Base-by-base conservation (phyloP, 1,140 invertebrate species). In the Mesaphorura yosii region DNA sequence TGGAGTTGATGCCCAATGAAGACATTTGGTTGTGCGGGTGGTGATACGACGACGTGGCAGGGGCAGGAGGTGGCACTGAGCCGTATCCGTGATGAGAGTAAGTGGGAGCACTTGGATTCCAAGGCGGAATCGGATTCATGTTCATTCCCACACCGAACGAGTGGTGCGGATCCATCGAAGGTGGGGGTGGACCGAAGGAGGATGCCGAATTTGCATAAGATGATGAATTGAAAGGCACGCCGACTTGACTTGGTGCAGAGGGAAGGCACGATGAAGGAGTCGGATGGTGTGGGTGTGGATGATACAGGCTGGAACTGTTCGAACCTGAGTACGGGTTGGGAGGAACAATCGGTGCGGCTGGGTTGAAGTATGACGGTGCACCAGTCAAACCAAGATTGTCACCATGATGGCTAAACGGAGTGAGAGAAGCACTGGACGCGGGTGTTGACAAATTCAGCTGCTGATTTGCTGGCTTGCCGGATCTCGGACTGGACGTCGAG, bases 211-310 rank as follows among this genome's bases (percentile, higher is more conserved):
- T 25, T 6, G 31, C 40, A 22, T n/a, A 10, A 12, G 41, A 37
- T 41, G 61, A 62, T 10, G 64, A 55, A 39, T 58, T 60, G 47
- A 62, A 59, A 51, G 62, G 64, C 44, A 59, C 64, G 46, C 58
- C 62, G 46, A 54, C 51, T 46, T 42, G 54, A 48, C 57, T 51
- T 22, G 63, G 52, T 29, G 64, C 57, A 22, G 60, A 55, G 6
- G 65, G 59, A 60, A 64, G 62, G 55, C 64, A 65, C 49, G 64
- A 48, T 10, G 46, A 31, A 6, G 46, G 63, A 49, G 64, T 64
- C 37, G 63, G 57, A 22, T 62, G 60, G 34, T 64, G 64, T 19
- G 63, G 65, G 31, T 65, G 65, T 42, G 65, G 62, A 61, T 66
- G 57, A 46, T 63, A 59, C 38, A 64, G 31, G 49, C 57, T 53